phyloP scores from a whole-genome alignment of 2,888 invertebrate species.

The Tineola bisselliella region DNA sequence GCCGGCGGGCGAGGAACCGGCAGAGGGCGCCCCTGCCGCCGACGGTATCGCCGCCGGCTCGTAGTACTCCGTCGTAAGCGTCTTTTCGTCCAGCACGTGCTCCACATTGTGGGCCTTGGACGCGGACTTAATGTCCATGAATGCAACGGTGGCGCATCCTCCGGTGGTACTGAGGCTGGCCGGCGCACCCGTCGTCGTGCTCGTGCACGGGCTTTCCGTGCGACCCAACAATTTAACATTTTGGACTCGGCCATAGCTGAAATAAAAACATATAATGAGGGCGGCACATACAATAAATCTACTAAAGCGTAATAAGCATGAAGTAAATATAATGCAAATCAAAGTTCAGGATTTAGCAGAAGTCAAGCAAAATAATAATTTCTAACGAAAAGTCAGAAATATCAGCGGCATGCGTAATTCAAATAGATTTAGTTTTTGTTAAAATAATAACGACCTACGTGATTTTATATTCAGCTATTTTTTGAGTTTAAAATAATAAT shows the following conservation, averaged over 20 bases:
- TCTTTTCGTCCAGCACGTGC: conserved; percentile 87
- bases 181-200: conserved; percentile 59
- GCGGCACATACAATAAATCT: too few relatives aligned
- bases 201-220: conserved; percentile 63
- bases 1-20: conserved; percentile 64
- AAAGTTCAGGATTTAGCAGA: too few relatives aligned
- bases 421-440: too few relatives aligned
- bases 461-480: too few relatives aligned
- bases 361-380: too few relatives aligned
- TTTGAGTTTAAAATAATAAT: too few relatives aligned
- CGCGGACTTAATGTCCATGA: conserved; percentile 97
- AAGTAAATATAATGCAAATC: too few relatives aligned
- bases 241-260: conserved; percentile 97
- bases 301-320: too few relatives aligned
- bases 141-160: conserved; percentile 89
- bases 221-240: conserved; percentile 91
- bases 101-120: conserved; percentile 92
- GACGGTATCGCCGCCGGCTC: conserved; percentile 82
- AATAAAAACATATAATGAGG: conserved; percentile 29
- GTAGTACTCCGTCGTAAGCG: conserved; percentile 91
- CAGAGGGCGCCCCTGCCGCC: conserved; percentile 61
- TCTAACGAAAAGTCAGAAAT: too few relatives aligned
- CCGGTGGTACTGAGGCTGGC: conserved; percentile 67
- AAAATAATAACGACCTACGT: too few relatives aligned
- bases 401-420: too few relatives aligned